phyloP scores from a whole-genome alignment of 2,888 invertebrate species.

The Lasioglossum zephyrum region DNA sequence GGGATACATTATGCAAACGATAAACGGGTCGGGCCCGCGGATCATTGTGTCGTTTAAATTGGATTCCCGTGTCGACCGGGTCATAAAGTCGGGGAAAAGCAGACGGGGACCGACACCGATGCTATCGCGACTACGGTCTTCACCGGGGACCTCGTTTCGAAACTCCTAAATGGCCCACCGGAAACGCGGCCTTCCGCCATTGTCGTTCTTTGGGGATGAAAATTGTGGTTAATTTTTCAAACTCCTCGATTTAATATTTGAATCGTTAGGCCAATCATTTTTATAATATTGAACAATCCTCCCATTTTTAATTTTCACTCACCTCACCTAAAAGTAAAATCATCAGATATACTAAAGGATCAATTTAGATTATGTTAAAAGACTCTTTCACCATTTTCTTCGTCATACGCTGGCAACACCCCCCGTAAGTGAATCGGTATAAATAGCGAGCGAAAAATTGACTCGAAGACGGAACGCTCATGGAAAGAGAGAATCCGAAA shows the following conservation, averaged over 20 bases:
- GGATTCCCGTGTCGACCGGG: slow-evolving; percentile 5
- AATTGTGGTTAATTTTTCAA: background rate
- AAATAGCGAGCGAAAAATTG: slow-evolving; percentile 54
- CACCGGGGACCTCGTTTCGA: background rate
- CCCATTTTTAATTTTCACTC: too few relatives aligned
- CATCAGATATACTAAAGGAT: background rate
- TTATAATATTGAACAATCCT: too few relatives aligned
- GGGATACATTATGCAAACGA: slow-evolving; percentile 45
- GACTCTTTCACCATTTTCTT: too few relatives aligned
- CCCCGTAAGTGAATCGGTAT: slow-evolving; percentile 61
- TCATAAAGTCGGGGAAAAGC: slow-evolving; percentile 15
- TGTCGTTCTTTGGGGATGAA: background rate
- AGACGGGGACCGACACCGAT: slow-evolving; percentile 6
- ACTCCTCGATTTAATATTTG: background rate
- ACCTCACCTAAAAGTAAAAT: too few relatives aligned
- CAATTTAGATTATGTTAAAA: background rate
- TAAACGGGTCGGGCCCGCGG: slow-evolving; percentile 5
- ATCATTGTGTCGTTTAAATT: slow-evolving; percentile 34
- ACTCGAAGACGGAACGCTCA: slow-evolving; percentile 17
- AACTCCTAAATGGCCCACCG: background rate
- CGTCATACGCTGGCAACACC: background rate
- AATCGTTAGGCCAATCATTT: background rate
- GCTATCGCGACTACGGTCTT: background rate
- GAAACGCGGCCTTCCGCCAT: background rate
- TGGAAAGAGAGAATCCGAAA: slow-evolving; percentile 2